Evolutionary conservation across 23 tunicate genomes (phyloP).

Genomic region (Pegea sp.): DNA sequence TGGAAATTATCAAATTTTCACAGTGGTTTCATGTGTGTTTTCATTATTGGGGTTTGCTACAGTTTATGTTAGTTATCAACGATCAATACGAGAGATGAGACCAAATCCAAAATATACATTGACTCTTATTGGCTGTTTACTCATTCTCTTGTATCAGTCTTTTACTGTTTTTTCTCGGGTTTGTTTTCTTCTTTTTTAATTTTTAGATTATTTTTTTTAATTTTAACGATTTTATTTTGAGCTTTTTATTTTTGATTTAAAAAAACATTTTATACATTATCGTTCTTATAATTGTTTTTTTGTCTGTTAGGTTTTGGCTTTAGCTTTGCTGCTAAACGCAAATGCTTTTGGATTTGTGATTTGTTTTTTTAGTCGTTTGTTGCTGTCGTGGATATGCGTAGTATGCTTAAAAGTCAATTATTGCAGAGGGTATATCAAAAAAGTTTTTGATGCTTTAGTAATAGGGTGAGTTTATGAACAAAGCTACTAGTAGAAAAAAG

Average conservation of each 20-base stretch:
- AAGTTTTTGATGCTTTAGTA: slow-evolving; percentile 25
- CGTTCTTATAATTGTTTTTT: neutral
- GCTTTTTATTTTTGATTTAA: neutral
- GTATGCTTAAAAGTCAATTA: slow-evolving; percentile 18
- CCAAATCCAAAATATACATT: slow-evolving; percentile 23
- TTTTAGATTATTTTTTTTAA: neutral
- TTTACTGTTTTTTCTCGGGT: slow-evolving; percentile 47
- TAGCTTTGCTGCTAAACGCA: slow-evolving; percentile 38
- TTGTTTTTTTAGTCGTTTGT: slow-evolving; percentile 22
- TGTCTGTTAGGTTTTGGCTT: slow-evolving; percentile 63
- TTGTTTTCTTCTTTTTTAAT: slow-evolving; percentile 1
- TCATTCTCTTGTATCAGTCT: slow-evolving; percentile 37
- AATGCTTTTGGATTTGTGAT: slow-evolving; percentile 33
- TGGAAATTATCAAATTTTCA: too few relatives aligned
- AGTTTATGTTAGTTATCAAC: slow-evolving; percentile 34
- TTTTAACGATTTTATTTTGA: neutral
- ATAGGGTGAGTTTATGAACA: slow-evolving; percentile 24
- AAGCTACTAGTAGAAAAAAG: neutral
- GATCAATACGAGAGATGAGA: slow-evolving; percentile 30
- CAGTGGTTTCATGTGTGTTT: slow-evolving; percentile 47
- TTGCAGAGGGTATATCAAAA: slow-evolving; percentile 16
- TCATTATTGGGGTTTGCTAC: slow-evolving; percentile 42
- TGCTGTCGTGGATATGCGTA: slow-evolving; percentile 8
- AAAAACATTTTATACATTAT: neutral
- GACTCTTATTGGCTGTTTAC: slow-evolving; percentile 26